Evolutionary conservation across 2,888 invertebrate genomes (phyloP).

Genomic region (Platerodrilus igneus): DNA sequence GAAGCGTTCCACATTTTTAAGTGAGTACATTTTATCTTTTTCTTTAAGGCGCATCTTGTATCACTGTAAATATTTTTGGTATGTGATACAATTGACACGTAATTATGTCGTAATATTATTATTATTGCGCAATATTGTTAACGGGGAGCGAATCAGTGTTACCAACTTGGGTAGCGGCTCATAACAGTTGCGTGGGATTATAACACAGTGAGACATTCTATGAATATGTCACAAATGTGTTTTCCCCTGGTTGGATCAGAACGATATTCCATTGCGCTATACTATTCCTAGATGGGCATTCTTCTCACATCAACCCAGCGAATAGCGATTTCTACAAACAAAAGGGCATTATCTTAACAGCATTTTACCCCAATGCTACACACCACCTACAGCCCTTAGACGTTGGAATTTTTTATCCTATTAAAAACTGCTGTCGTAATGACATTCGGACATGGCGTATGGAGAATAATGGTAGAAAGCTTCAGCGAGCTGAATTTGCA

Average conservation of each 20-base stretch:
- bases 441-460: not conserved
- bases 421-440: constrained; percentile 1
- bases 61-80: no score
- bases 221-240: constrained; percentile 1
- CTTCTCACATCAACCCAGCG: not conserved
- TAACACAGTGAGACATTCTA: no score
- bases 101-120: no score
- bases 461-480: constrained; percentile 1
- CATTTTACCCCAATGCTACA: constrained; percentile 1
- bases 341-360: not conserved
- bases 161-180: no score
- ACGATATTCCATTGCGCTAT: not conserved
- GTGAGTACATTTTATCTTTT: no score
- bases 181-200: no score
- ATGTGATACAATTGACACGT: no score
- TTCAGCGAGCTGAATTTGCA: constrained; percentile 1
- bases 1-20: no score
- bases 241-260: not conserved
- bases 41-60: no score
- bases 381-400: not conserved
- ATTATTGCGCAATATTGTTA: no score
- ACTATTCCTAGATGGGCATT: not conserved
- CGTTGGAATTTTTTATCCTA: not conserved
- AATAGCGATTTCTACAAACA: not conserved
- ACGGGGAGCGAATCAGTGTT: no score